Evolutionary conservation across 1,140 invertebrate genomes (phyloP).

Genomic region (Anadara kagoshimensis): DNA sequence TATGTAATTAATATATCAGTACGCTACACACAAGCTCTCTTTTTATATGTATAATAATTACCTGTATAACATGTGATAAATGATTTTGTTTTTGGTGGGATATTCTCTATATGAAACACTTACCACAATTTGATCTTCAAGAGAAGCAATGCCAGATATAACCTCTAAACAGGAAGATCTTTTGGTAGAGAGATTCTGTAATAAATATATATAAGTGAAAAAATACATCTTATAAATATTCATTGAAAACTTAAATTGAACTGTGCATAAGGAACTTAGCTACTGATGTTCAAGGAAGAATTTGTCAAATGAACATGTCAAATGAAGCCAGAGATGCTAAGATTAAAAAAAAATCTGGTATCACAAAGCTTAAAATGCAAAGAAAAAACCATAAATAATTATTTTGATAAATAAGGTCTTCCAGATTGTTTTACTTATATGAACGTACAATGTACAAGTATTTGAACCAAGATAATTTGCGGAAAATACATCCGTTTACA

Average conservation of each 20-base stretch:
- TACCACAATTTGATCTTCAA: conserved; percentile 59
- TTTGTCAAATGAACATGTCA: not conserved
- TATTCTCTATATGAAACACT: not conserved
- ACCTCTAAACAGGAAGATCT: conserved; percentile 56
- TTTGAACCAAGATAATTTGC: too few relatives aligned
- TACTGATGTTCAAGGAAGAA: not conserved
- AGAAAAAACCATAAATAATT: too few relatives aligned
- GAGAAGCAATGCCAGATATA: conserved; percentile 48
- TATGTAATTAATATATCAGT: too few relatives aligned
- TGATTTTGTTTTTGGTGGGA: not conserved
- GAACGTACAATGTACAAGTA: too few relatives aligned
- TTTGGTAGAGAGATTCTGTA: conserved; percentile 54
- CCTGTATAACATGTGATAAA: not conserved
- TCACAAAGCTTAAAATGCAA: too few relatives aligned
- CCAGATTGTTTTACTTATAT: too few relatives aligned
- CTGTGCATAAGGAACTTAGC: not conserved
- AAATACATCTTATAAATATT: conserved; percentile 4
- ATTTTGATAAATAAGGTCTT: too few relatives aligned
- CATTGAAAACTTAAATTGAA: not conserved
- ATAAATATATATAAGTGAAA: too few relatives aligned
- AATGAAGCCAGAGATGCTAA: not conserved
- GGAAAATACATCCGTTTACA: too few relatives aligned
- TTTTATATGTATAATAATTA: too few relatives aligned
- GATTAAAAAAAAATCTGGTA: not conserved
- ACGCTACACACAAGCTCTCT: too few relatives aligned